Evolutionary conservation across 2,113 vertebrate genomes (phyloP), one percentile per base, ranked within the genome.

Genomic region (Alligator sinensis): DNA sequence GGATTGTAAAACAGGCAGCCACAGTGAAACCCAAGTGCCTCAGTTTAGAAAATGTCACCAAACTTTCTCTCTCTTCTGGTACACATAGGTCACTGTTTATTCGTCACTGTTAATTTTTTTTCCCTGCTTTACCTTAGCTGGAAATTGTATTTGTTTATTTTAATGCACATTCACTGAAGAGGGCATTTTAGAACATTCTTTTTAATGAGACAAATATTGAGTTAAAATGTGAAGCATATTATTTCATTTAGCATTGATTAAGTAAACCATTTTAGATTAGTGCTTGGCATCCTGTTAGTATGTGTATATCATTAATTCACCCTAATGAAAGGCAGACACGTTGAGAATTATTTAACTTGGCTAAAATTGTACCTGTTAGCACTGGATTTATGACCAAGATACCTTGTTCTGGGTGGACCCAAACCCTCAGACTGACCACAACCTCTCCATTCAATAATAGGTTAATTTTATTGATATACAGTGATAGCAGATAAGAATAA

Each of bases 1-100:
- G 6, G n/a, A 68, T 74, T 88, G 58, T 86, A 87, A 94, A 64
- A 78, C 8, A 79, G 22, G 34, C 13, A 80, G 6, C 3, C 91
- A 55, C 14, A 82, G 84, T 89, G 25, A 78, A 80, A 80, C 17
- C 47, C 75, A 81, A 21, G 24, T 21, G 11, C 3, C 59, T 84
- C 55, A 28, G 28, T 83, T 87, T 88, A 88, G 84, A 91, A 94
- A 96, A 90, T 77, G 3, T 25, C 82, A 28, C 59, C 22, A 68
- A 13, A 18, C 84, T 88, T 82, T 84, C 60, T 77, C 4, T 77
- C 4, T 83, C 82, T 80, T 80, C 30, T 3, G 84, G 88, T 55
- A 6, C 28, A 38, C 10, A 84, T 13, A 30, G 74, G 7, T 4
- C 59, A 88, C 72, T 80, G 47, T 47, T 88, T 61, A 80, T n/a